Percentiles rank a stretch among this genome's conserved stretches.
phyloP scores from a whole-genome alignment of 2,113 vertebrate species.

The Excalfactoria chinensis region DNA sequence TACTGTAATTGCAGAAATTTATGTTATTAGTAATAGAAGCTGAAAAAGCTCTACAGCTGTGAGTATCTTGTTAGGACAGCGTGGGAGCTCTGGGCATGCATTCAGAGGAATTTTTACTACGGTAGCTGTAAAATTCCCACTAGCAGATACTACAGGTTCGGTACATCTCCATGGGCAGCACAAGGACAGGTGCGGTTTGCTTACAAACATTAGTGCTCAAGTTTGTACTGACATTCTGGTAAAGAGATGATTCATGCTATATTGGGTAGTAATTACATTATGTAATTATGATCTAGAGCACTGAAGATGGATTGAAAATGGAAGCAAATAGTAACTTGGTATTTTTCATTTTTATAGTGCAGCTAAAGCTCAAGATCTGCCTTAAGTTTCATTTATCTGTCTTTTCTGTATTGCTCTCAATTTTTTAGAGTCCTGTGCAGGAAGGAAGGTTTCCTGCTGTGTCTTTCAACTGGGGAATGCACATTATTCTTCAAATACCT shows the following conservation, averaged over 20 bases:
- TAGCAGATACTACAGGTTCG: background rate
- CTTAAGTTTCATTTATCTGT: background rate
- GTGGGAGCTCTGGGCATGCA: background rate
- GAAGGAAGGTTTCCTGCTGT: background rate
- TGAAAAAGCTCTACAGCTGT: background rate
- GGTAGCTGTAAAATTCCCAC: background rate
- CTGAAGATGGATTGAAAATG: background rate
- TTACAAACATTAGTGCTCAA: background rate
- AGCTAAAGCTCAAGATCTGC: background rate
- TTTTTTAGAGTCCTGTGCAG: background rate
- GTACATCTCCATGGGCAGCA: background rate
- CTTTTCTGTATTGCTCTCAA: background rate
- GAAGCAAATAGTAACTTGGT: background rate
- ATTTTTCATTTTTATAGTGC: background rate
- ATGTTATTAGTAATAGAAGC: background rate
- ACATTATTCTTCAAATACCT: background rate
- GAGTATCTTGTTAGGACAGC: background rate
- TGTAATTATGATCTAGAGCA: background rate
- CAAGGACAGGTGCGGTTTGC: background rate
- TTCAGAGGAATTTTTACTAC: background rate
- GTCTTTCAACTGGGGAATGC: background rate
- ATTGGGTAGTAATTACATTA: background rate
- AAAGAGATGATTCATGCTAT: rapidly evolving
- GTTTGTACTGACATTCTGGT: background rate
- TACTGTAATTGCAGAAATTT: background rate